Evolutionary conservation across 1,140 invertebrate genomes (phyloP).

Genomic region (Onthophagus taurus): DNA sequence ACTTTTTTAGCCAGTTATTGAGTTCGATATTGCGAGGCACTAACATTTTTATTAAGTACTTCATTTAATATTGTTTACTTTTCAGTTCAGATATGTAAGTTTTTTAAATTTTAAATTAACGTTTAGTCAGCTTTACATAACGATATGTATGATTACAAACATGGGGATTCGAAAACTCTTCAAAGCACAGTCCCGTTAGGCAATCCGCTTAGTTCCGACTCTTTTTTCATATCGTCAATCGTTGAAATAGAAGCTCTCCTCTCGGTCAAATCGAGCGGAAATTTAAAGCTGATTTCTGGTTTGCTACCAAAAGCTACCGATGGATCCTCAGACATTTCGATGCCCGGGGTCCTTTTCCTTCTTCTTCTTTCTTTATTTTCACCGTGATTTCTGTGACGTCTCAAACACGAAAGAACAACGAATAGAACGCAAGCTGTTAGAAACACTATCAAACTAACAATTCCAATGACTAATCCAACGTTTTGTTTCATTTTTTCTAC

Average conservation of each 20-base stretch:
- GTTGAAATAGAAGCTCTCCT: conserved; percentile 32
- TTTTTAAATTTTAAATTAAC: neutral
- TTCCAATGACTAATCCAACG: conserved; percentile 23
- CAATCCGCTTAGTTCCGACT: conserved; percentile 24
- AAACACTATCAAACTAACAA: conserved; percentile 26
- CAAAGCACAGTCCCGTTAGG: conserved; percentile 30
- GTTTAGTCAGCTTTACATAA: conserved; percentile 5
- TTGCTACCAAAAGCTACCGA: conserved; percentile 33
- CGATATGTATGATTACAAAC: conserved; percentile 12
- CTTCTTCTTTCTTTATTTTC: conserved; percentile 21
- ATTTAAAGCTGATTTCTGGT: conserved; percentile 37
- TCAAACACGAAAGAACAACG: conserved; percentile 32
- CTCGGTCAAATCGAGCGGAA: conserved; percentile 35
- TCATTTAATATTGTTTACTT: too few species aligned
- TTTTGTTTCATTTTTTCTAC: conserved; percentile 8
- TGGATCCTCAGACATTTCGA: conserved; percentile 12
- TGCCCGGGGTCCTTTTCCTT: conserved; percentile 17
- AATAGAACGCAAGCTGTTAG: conserved; percentile 27
- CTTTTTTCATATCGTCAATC: conserved; percentile 35
- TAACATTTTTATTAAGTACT: too few species aligned
- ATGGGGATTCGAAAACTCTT: conserved; percentile 13
- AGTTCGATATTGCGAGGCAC: too few species aligned
- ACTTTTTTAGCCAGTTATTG: too few species aligned
- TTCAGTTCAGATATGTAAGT: too few species aligned
- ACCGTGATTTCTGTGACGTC: conserved; percentile 19